Conservation (phyloP, 2,113 vertebrate species). For the Marcusenius ussheri region DNA sequence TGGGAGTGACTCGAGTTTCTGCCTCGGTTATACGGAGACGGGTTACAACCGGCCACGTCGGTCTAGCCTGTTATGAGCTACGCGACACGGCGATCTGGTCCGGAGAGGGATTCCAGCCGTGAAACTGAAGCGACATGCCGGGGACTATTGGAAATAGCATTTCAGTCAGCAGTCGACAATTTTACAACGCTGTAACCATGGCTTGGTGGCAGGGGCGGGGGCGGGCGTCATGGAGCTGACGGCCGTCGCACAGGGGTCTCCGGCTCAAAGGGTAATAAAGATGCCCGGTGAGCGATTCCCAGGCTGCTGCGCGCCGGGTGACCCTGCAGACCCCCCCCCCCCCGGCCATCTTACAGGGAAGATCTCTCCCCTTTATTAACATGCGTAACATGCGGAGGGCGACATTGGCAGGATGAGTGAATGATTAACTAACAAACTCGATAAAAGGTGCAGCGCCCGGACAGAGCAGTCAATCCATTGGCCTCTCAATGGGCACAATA, state of each 20-base stretch:
- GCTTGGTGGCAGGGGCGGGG: background rate
- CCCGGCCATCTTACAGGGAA: background rate
- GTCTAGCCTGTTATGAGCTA: background rate
- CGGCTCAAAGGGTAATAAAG: background rate
- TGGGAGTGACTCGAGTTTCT: background rate
- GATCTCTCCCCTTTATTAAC: background rate
- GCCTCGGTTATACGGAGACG: constrained; percentile 10
- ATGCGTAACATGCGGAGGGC: background rate
- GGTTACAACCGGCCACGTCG: background rate
- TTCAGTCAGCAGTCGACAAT: constrained; percentile 1
- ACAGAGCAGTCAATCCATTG: background rate
- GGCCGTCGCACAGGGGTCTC: background rate
- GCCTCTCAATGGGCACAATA: background rate
- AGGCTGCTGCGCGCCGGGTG: background rate
- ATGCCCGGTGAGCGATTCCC: background rate
- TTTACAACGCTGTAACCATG: constrained; percentile 1
- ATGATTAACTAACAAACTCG: constrained; percentile 6
- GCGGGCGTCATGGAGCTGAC: background rate
- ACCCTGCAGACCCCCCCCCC: background rate
- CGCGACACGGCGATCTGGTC: background rate
- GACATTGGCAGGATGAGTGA: background rate
- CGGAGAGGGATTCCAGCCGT: background rate
- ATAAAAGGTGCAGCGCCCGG: background rate
- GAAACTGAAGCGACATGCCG: background rate
- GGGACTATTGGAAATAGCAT: background rate